These are phyloP conservation scores for Formica aserva DNA, from an alignment of 2,888 invertebrate genomes.

Conservation along the genomic window DNA sequence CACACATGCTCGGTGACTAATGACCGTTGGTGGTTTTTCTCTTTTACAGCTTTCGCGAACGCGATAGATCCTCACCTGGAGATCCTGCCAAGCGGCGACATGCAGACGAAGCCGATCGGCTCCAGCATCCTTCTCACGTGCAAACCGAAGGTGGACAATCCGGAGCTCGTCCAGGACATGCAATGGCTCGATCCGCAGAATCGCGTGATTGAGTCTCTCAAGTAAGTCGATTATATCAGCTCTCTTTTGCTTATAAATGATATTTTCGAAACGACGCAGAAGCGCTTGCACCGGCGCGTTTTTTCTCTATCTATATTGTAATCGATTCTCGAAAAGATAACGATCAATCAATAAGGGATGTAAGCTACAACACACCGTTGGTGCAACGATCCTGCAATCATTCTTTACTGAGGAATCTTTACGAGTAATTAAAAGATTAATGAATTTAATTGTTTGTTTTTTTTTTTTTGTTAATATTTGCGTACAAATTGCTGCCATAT, in stretches of 20 bases:
- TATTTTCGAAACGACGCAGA: slow-evolving; percentile 1
- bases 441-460: background rate
- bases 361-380: background rate
- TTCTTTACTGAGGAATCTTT: background rate
- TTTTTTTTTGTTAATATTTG: background rate
- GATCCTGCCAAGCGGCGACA: slow-evolving; percentile 90
- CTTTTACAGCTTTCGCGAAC: slow-evolving; percentile 77
- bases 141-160: slow-evolving; percentile 90
- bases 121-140: slow-evolving; percentile 93
- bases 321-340: background rate
- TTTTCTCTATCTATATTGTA: slow-evolving; percentile 22
- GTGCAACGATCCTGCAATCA: background rate
- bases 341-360: background rate
- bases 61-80: slow-evolving; percentile 86
- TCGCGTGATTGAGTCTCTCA: slow-evolving; percentile 89
- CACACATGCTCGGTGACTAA: slow-evolving; percentile 51
- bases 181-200: slow-evolving; percentile 93
- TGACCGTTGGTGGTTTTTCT: slow-evolving; percentile 55
- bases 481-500: background rate
- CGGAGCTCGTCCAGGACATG: slow-evolving; percentile 90
- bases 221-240: slow-evolving; percentile 86
- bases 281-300: background rate
- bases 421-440: slow-evolving; percentile 17
- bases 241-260: slow-evolving; percentile 12
- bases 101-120: slow-evolving; percentile 91